Conservation (phyloP, 2,888 invertebrate species). For the Melinaea menophilus region DNA sequence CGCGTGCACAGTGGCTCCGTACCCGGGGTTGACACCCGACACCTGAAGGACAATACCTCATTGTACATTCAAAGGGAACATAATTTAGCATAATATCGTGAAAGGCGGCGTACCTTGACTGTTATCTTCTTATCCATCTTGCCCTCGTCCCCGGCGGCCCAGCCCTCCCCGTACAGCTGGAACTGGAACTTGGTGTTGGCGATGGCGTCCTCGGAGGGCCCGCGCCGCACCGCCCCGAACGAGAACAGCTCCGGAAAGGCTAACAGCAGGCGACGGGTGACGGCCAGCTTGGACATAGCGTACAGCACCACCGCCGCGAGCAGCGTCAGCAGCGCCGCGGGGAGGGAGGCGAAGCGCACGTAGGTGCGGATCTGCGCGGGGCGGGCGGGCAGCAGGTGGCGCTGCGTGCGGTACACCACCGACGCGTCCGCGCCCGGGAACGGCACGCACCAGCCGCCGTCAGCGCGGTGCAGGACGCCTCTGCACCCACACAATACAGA, state of each 20-base stretch:
- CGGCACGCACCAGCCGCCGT: conserved; percentile 81
- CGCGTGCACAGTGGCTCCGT: conserved; percentile 87
- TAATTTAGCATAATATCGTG: too few species aligned
- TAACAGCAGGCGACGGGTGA: conserved; percentile 46
- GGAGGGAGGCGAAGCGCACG: conserved; percentile 65
- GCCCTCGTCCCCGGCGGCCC: conserved; percentile 76
- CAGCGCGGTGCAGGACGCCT: conserved; percentile 68
- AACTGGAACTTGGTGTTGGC: conserved; percentile 81
- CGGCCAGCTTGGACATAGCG: conserved; percentile 38
- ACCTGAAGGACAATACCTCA: conserved; percentile 51
- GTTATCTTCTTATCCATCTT: conserved; percentile 81
- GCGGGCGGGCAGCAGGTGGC: conserved; percentile 83
- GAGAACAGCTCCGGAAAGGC: conserved; percentile 79
- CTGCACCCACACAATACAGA: conserved; percentile 48
- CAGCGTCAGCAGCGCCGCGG: conserved; percentile 69
- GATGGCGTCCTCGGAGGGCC: conserved; percentile 79
- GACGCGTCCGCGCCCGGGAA: conserved; percentile 92
- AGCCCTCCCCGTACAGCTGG: conserved; percentile 87
- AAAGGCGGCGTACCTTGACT: conserved; percentile 73
- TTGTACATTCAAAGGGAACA: background rate
- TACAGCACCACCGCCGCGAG: conserved; percentile 74
- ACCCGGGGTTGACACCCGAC: conserved; percentile 84
- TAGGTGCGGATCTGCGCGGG: conserved; percentile 90
- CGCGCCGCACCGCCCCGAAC: conserved; percentile 81
- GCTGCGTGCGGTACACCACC: conserved; percentile 89